phyloP scores from a whole-genome alignment of 2,113 vertebrate species.

The Stegastes partitus region DNA sequence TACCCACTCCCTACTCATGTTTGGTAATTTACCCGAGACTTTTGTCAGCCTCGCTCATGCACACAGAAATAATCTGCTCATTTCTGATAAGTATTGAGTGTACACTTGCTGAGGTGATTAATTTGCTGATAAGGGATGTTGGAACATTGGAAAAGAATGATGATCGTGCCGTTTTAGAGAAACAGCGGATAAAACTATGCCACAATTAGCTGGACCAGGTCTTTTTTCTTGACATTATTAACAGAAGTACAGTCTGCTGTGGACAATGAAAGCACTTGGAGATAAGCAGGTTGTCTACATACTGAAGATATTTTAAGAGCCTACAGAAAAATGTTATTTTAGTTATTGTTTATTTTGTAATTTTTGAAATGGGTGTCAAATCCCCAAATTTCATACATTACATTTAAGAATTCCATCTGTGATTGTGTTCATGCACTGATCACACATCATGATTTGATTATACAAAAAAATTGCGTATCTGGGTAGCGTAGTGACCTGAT shows the following conservation, averaged over 20 bases:
- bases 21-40: slow-evolving; percentile 17
- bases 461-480: not conserved
- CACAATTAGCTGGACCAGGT: not conserved
- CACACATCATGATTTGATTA: not conserved
- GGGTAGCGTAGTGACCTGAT: not conserved
- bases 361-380: too few species aligned
- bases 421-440: not conserved
- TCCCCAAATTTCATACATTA: too few species aligned
- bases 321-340: too few species aligned
- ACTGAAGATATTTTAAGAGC: too few species aligned
- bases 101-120: not conserved
- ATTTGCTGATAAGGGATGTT: not conserved
- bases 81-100: not conserved
- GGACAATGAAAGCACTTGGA: too few species aligned
- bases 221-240: not conserved
- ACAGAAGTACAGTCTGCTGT: not conserved
- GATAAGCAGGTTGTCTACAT: too few species aligned
- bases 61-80: not conserved
- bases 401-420: too few species aligned
- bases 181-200: not conserved
- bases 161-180: not conserved
- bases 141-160: not conserved
- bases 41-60: slow-evolving; percentile 22
- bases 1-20: slow-evolving; percentile 38
- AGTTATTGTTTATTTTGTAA: too few species aligned